Evolutionary conservation across 2,797 vertebrate species (phyloP).

Genomic region (Gobionotothen gibberifrons): DNA sequence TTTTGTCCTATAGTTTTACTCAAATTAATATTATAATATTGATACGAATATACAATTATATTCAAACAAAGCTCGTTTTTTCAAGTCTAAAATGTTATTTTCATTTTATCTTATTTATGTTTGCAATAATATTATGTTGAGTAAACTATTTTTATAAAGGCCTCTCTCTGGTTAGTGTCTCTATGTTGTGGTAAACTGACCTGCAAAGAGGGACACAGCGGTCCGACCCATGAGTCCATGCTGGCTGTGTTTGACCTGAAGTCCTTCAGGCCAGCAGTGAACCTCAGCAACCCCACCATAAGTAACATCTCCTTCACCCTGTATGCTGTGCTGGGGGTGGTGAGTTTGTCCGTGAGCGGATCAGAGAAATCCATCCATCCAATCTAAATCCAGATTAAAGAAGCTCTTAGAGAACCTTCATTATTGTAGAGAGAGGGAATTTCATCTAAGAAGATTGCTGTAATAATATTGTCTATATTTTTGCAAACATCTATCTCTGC

Average conservation of each 20-base stretch:
- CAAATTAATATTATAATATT: too few relatives aligned
- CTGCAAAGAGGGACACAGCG: slow-evolving; percentile 80
- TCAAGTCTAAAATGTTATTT: too few relatives aligned
- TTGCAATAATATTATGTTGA: too few relatives aligned
- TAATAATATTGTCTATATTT: background rate
- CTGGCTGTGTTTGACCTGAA: slow-evolving; percentile 82
- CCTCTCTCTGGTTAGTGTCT: slow-evolving; percentile 29
- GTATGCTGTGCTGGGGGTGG: slow-evolving; percentile 87
- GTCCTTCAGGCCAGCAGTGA: slow-evolving; percentile 81
- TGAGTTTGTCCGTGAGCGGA: slow-evolving; percentile 49
- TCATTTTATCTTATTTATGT: too few relatives aligned
- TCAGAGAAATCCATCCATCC: background rate
- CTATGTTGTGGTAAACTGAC: slow-evolving; percentile 58
- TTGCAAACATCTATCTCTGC: background rate
- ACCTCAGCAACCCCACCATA: slow-evolving; percentile 83
- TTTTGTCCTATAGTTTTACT: too few relatives aligned
- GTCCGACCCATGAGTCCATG: slow-evolving; percentile 82
- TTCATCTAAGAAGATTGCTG: background rate
- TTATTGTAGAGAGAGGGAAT: too few relatives aligned
- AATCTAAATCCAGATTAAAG: background rate
- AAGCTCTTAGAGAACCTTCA: too few relatives aligned
- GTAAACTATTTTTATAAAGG: background rate
- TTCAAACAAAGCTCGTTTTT: too few relatives aligned
- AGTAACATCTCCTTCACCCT: slow-evolving; percentile 89
- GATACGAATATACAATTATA: too few relatives aligned